Percentiles rank a stretch among this genome's conserved stretches.
Conservation (phyloP, 2,797 vertebrate species). For the Clarias pachynema region DNA sequence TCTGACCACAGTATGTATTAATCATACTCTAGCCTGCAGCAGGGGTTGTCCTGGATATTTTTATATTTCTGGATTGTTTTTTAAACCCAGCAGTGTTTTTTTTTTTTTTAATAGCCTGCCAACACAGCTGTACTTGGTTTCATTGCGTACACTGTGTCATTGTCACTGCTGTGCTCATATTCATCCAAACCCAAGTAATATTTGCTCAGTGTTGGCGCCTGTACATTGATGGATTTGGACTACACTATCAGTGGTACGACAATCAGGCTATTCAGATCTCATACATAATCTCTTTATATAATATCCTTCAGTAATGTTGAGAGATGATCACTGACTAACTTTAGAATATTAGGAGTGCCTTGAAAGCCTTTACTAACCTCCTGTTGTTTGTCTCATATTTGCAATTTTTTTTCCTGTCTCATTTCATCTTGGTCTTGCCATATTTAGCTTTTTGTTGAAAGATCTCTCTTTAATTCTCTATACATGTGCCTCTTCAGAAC, state of each 20-base stretch:
- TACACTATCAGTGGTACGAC: background rate
- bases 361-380: background rate
- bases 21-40: background rate
- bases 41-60: background rate
- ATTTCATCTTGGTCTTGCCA: background rate
- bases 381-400: background rate
- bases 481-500: slow-evolving; percentile 72
- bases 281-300: background rate
- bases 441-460: background rate
- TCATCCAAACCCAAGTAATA: background rate
- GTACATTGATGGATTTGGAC: background rate
- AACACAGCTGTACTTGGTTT: background rate
- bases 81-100: background rate
- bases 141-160: background rate
- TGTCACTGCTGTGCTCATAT: background rate
- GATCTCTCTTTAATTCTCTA: background rate
- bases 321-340: background rate
- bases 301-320: background rate
- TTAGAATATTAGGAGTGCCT: background rate
- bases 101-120: background rate
- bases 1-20: background rate
- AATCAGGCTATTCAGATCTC: background rate
- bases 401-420: background rate
- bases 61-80: background rate
- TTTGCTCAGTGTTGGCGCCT: background rate